Conservation (phyloP, 2,113 vertebrate species). For the Psilopsiagon aurifrons region DNA sequence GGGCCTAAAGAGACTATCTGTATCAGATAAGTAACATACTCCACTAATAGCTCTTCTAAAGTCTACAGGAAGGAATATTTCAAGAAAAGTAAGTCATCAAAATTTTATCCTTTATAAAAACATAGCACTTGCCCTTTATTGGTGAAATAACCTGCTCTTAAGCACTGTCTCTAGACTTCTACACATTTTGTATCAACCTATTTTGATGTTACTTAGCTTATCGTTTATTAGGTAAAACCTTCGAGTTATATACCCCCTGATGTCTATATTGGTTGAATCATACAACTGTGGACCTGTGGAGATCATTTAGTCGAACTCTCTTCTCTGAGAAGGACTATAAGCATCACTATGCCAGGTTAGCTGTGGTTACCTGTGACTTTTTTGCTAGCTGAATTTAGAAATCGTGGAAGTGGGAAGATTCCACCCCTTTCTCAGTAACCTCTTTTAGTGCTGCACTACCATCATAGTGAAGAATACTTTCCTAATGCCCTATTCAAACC, state of each 20-base stretch:
- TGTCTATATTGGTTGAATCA: not conserved
- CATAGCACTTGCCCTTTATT: not conserved
- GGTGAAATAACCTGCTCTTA: conserved; percentile 1
- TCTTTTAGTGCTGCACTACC: not conserved
- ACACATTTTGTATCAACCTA: not conserved
- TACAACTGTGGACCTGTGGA: not conserved
- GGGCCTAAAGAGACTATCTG: not conserved
- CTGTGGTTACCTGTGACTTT: not conserved
- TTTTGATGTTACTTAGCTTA: not conserved
- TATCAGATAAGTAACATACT: not conserved
- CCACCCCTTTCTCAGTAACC: not conserved
- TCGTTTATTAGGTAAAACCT: conserved; percentile 21
- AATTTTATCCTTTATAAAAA: not conserved
- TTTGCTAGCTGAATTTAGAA: not conserved
- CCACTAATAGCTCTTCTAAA: not conserved
- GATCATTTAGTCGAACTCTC: not conserved
- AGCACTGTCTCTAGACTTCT: not conserved
- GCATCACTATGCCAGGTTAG: not conserved
- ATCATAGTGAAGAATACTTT: not conserved
- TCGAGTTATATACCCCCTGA: not conserved
- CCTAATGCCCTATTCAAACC: not conserved
- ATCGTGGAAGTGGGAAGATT: not conserved
- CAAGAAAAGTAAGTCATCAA: not conserved
- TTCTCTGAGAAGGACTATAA: not conserved
- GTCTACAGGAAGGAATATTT: not conserved